A percentile compares a stretch with the other conserved stretches of the same genome.
Evolutionary conservation across 2,113 vertebrate species (phyloP).

Genomic region (Panthera uncia): DNA sequence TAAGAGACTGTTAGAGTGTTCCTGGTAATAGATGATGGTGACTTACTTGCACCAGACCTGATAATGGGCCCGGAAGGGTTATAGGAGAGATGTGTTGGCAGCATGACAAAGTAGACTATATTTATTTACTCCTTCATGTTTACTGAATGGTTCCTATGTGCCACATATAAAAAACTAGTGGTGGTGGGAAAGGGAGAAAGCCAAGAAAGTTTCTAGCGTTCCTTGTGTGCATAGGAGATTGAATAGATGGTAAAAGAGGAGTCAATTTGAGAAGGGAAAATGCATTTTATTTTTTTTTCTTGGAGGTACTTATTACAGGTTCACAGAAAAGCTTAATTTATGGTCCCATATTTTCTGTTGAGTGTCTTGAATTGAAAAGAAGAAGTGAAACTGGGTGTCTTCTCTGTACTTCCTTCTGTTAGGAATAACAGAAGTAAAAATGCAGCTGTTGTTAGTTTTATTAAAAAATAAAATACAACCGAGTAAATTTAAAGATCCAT

Average conservation of each 20-base stretch:
- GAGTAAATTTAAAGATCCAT: background rate
- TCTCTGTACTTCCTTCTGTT: slow-evolving; percentile 46
- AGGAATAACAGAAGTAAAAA: slow-evolving; percentile 60
- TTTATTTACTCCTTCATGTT: background rate
- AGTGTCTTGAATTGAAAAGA: slow-evolving; percentile 23
- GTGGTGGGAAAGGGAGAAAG: background rate
- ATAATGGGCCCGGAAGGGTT: background rate
- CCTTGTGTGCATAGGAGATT: background rate
- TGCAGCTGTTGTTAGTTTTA: slow-evolving; percentile 25
- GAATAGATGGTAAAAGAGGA: background rate
- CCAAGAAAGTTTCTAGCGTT: background rate
- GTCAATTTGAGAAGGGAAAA: background rate
- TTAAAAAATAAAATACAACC: background rate
- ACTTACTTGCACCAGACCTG: background rate
- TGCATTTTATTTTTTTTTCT: background rate
- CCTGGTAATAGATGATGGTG: background rate
- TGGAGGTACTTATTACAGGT: background rate
- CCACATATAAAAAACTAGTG: background rate
- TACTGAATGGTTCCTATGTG: background rate
- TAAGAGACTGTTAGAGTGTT: background rate
- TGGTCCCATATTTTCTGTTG: background rate
- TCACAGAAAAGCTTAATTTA: background rate
- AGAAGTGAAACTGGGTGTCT: slow-evolving; percentile 53
- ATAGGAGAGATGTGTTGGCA: background rate
- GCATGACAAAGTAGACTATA: background rate